Base-by-base conservation (phyloP, 2,113 vertebrate genomes). In the Megaptera novaeangliae region DNA sequence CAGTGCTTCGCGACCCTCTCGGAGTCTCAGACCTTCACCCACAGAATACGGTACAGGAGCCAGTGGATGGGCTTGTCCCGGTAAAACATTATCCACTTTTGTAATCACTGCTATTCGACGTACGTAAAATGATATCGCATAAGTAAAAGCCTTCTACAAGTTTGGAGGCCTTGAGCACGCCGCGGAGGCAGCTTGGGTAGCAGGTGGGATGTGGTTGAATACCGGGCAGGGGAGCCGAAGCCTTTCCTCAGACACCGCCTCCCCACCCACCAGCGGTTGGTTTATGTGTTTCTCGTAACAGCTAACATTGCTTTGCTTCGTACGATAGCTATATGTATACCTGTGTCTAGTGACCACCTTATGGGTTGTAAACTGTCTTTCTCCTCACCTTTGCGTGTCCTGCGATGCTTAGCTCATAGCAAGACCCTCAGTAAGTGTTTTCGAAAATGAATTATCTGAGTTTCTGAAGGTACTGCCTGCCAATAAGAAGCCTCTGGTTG, bases 1-100 rank as follows among this genome's bases (percentile, higher is more conserved):
- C 99, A 99, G 98, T 99, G 99, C 98, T 99, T 99, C 36, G 99
- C 99, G 3, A 99, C 99, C 96, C 99, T 99, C 98, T 99, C 99
- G 0, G 99, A 99, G 96, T 99, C 99, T 99, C 99, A 99, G 94
- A 99, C 99, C 97, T 99, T 99, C 93, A 99, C 99, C 99, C 99
- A 99, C 97, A 99, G 99, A 98, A 99, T 99, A 98, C 99, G 99
- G 98, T 99, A 99, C 86, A 99, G 98, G 87, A 99, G 99, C 99
- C 99, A 99, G 98, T 99, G 99, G 18, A 99, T 99, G 98, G 99
- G 99, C 94, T 99, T 99, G 99, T 99, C 99, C 96, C 99, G 99
- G 98, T 99, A 99, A 98, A 99, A 99, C 99, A 99, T 99, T 59
- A 3, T 29, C 61, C 6, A 20, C 10, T 46, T 88, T 36, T 57